Evolutionary conservation across 2,888 invertebrate species (phyloP), one percentile per base, ranked within the genome.

Genomic region (Lacanobia wlatinum): DNA sequence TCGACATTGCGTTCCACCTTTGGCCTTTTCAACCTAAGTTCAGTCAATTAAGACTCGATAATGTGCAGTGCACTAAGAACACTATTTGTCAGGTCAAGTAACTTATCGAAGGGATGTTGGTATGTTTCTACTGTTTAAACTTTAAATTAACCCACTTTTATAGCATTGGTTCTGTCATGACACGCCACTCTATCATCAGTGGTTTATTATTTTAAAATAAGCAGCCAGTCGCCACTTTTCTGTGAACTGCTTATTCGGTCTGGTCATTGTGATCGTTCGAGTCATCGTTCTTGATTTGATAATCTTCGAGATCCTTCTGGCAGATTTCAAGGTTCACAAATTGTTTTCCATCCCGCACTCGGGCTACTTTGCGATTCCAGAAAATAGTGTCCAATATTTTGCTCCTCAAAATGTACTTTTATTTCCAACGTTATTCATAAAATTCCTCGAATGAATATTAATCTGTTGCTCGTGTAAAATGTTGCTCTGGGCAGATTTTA

Each of bases 161-260:
- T 28, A 18, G 61, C 60, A 73, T 60, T 43, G 14, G n/a, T 53
- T 50, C 23, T 66, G 43, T 53, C 53, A n/a, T 62, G 69, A 66
- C 65, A 74, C 46, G 52, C 52, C 34, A 73, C 55, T 62, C 52
- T 38, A 66, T 70, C 62, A 66, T 66, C 69, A 60, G 46, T 59
- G 16, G 18, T 40, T 21, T 59, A 28, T 40, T 46, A 34, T 70
- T 46, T 55, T 65, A 40, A 52, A 56, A 50, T 40, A 69, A 69
- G 9, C 16, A 66, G n/a, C 40, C 14, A 48, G 48, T 12, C 14
- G 12, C 48, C 10, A 14, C 16, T 46, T 61, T 55, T 70, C 56
- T 56, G 18, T 61, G 28, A 65, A 76, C 50, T 65, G n/a, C 21
- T 55, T 34, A 63, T 18, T 50, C 6, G 8, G 16, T 43, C 40